Conservation (phyloP, 2,888 invertebrate genomes). For the Ceriagrion tenellum region DNA sequence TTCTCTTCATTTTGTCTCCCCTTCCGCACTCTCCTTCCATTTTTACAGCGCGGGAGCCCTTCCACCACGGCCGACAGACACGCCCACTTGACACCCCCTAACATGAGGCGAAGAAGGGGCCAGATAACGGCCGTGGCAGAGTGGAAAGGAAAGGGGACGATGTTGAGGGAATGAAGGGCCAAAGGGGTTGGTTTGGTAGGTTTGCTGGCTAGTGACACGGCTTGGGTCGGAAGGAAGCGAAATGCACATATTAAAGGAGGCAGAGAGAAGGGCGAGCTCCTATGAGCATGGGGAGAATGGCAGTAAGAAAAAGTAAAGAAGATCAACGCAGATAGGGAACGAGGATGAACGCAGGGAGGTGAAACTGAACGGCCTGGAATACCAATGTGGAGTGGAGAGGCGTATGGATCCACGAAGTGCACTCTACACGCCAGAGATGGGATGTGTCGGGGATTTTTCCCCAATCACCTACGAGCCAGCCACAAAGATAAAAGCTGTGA, state of each 20-base stretch:
- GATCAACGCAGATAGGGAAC: not conserved
- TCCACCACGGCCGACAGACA: not conserved
- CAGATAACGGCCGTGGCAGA: not conserved
- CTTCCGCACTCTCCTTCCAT: not conserved
- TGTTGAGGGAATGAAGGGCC: too few relatives aligned
- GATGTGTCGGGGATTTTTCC: too few relatives aligned
- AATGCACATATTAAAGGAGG: not conserved
- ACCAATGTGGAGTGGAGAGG: too few relatives aligned
- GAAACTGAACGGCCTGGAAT: not conserved
- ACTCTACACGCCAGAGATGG: too few relatives aligned
- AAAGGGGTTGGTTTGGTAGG: not conserved
- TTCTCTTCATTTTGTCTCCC: not conserved
- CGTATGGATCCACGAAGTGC: too few relatives aligned
- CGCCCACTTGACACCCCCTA: slow-evolving; percentile 37
- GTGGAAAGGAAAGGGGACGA: not conserved
- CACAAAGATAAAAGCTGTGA: too few relatives aligned
- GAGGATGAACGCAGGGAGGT: not conserved
- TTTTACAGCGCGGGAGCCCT: not conserved
- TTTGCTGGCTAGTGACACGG: too few relatives aligned
- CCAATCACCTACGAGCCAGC: too few relatives aligned
- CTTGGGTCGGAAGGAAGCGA: not conserved
- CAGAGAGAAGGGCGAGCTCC: not conserved
- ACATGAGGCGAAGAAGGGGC: not conserved
- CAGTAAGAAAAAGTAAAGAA: not conserved
- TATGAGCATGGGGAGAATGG: not conserved